Evolutionary conservation across 2,797 vertebrate genomes (phyloP), one percentile per base, ranked within the genome.

Genomic region (Xenentodon cancila): DNA sequence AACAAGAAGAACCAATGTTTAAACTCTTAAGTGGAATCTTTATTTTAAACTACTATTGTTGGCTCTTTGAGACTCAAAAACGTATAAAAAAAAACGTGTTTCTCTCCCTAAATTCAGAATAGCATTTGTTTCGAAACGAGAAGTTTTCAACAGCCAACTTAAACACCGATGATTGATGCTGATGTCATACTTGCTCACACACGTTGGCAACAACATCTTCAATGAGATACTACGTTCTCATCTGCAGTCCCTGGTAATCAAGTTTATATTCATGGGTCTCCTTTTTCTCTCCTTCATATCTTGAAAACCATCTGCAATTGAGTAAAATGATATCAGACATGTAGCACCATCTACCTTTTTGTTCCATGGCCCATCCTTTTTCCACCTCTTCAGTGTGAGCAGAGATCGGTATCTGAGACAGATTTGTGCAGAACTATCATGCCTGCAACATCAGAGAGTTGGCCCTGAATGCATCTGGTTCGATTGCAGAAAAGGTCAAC

Each of bases 401-500:
- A 66, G 25, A 83, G 84, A 86, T 86, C 67, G 60, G 52, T 79
- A 90, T 89, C 81, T 43, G 77, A 42, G 27, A 64, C 75, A 75
- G 72, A 83, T 80, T 88, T 82, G 82, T 79, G 82, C 77, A 73
- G 73, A 85, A 84, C 82, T 66, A 84, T 89, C 78, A 77, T 45
- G 55, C 72, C 58, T 63, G 64, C 67, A 59, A 79, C 88, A 88
- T 91, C 91, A 89, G 80, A 92, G 72, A 73, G 60, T 47, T 42
- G 73, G 55, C 56, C 86, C 74, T 79, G 83, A 88, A 90, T 84
- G 81, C 75, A 73, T 82, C 77, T 75, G 73, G 70, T 81, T 86
- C 85, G 79, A 79, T 75, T 83, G 84, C 78, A 71, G 86, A 84
- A 89, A 94, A 93, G 92, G 92, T 93, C 92, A 93, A 79, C 76